A percentile compares a stretch with the other conserved stretches of the same genome.
Evolutionary conservation across 2,113 vertebrate genomes (phyloP).

Genomic region (Sylvia atricapilla): DNA sequence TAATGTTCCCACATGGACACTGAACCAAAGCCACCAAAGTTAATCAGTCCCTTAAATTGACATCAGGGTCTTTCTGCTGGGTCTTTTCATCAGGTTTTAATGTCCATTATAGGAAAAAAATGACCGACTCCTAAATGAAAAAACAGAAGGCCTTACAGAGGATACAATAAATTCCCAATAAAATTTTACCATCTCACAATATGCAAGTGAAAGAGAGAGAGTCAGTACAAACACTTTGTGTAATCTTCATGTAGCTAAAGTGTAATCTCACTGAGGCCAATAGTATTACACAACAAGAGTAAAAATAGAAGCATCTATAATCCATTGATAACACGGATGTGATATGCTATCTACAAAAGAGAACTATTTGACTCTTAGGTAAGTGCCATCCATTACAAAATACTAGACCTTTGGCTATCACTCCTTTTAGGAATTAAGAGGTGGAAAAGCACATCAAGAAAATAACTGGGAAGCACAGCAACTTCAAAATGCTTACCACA

Average conservation of each 20-base stretch:
- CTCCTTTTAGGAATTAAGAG: neutral
- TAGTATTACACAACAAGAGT: neutral
- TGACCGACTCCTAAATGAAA: neutral
- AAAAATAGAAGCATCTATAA: constrained; percentile 19
- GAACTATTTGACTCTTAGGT: neutral
- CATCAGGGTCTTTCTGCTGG: neutral
- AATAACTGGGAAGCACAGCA: neutral
- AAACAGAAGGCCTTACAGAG: neutral
- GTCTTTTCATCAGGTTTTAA: neutral
- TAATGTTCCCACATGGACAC: neutral
- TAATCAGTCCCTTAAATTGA: neutral
- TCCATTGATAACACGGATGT: neutral
- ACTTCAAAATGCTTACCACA: neutral
- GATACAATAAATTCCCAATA: neutral
- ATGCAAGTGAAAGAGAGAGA: neutral
- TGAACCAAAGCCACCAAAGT: neutral
- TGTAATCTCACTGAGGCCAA: neutral
- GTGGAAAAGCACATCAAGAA: neutral
- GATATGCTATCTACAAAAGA: neutral
- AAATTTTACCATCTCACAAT: neutral
- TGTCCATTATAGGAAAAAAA: neutral
- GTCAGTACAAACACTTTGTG: neutral
- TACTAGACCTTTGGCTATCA: neutral
- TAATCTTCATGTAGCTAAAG: neutral
- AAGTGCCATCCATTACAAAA: neutral